Evolutionary conservation across 2,797 vertebrate species (phyloP), one percentile per base, ranked within the genome.

Genomic region (Moxostoma hubbsi): DNA sequence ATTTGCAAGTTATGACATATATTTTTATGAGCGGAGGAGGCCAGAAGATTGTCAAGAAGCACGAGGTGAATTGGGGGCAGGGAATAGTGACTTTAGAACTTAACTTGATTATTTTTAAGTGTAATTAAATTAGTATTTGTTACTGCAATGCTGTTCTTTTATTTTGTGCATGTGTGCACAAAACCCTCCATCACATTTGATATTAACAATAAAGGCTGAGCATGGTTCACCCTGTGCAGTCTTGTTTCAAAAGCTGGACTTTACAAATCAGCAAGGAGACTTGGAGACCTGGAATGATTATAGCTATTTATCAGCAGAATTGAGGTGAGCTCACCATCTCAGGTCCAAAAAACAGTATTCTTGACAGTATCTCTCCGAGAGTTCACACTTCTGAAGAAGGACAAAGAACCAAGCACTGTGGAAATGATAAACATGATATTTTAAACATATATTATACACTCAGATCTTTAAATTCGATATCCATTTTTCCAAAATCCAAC

Each of bases 1-100:
- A 86, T 87, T 84, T 87, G 86, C 87, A 85, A 91, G 89, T 90
- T 82, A 86, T 87, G 80, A 89, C 90, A 91, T 89, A 85, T 89
- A 89, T 86, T 85, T 86, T 81, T 82, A 75, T 0, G 51, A 80
- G 81, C 77, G 75, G 79, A 55, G 69, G 68, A 67, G 54, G 70
- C 54, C 69, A 79, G 77, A 62, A 82, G 66, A 59, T 62, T 71
- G 74, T 58, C 46, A 57, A 74, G 78, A 66, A 68, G 53, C 61
- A 59, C 53, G n/a, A 50, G 72, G 72, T 73, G 68, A 72, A 72
- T 54, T 64, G 51, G 16, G 66, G 47, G 63, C 79, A 62, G 66
- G 57, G 76, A 16, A 58, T 51, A 24, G 53, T 53, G 62, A 64
- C 7, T 65, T 50, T 46, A 8, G 18, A 77, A 66, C 47, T 75